Evolutionary conservation across 1,140 invertebrate genomes (phyloP).

Genomic region (Matsumurasca onukii): DNA sequence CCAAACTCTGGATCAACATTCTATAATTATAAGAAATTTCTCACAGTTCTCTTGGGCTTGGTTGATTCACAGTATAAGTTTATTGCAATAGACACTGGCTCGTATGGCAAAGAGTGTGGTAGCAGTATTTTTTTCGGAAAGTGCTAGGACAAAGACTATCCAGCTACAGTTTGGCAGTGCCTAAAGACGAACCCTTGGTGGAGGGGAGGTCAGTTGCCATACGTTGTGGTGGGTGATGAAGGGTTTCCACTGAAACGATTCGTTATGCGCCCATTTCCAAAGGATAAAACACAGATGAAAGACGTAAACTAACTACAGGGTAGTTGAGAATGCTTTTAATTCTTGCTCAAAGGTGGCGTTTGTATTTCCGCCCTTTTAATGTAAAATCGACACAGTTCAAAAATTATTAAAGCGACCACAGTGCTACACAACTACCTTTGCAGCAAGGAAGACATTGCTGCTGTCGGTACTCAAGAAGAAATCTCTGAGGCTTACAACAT

Average conservation of each 20-base stretch:
- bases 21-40: conserved; percentile 54
- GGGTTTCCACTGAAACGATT: conserved; percentile 46
- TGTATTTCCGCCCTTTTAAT: conserved; percentile 1
- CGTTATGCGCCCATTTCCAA: conserved; percentile 46
- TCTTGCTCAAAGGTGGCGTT: conserved; percentile 16
- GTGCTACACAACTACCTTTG: conserved; percentile 2
- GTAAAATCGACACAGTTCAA: conserved; percentile 3
- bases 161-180: conserved; percentile 39
- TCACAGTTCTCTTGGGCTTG: conserved; percentile 52
- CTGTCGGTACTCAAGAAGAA: conserved; percentile 24
- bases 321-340: conserved; percentile 47
- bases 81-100: conserved; percentile 50
- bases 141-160: conserved; percentile 39
- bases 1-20: too few species aligned
- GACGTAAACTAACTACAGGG: conserved; percentile 46
- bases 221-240: conserved; percentile 48
- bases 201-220: conserved; percentile 42
- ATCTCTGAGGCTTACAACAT: not conserved
- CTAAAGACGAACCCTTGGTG: conserved; percentile 36
- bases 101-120: conserved; percentile 49
- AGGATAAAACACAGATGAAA: conserved; percentile 21
- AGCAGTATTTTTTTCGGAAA: conserved; percentile 38
- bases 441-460: not conserved
- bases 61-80: conserved; percentile 53
- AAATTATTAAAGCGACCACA: conserved; percentile 12